phyloP scores from a whole-genome alignment of 1,140 invertebrate species.

The Anoplophora glabripennis region DNA sequence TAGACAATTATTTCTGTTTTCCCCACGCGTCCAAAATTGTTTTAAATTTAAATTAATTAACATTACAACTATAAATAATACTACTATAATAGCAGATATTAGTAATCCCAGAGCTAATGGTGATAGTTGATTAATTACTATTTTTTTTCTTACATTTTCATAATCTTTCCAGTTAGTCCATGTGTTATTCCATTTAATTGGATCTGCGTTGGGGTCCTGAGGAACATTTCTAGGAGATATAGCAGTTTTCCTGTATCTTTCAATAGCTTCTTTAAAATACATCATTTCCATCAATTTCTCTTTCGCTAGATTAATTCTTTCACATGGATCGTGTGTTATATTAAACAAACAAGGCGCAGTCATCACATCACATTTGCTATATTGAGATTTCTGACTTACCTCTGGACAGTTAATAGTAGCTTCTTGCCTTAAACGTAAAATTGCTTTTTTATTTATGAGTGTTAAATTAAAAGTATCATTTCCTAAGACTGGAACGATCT shows the following conservation, averaged over 20 bases:
- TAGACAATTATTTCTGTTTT: too few species aligned
- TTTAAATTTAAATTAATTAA: too few species aligned
- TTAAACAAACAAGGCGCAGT: constrained; percentile 70
- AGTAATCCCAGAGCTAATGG: constrained; percentile 31
- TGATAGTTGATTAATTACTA: constrained; percentile 27
- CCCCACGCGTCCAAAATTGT: too few species aligned
- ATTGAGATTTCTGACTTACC: constrained; percentile 16
- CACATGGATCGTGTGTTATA: constrained; percentile 72
- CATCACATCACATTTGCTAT: constrained; percentile 53
- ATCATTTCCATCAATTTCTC: constrained; percentile 49
- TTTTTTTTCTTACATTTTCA: constrained; percentile 31
- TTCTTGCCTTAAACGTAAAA: constrained; percentile 47
- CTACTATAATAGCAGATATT: too few species aligned
- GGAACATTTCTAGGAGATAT: constrained; percentile 55
- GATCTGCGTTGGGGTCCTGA: constrained; percentile 56
- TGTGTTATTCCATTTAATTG: constrained; percentile 53
- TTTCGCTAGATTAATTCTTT: constrained; percentile 65
- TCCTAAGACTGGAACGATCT: constrained; percentile 11
- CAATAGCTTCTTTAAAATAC: constrained; percentile 51
- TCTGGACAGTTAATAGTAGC: constrained; percentile 48
- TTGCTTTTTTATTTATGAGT: constrained; percentile 43
- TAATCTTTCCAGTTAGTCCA: constrained; percentile 58
- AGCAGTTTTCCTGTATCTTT: constrained; percentile 50
- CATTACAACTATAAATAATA: too few species aligned
- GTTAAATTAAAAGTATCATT: constrained; percentile 25